phyloP scores from a whole-genome alignment of 2,113 vertebrate genomes.

The Chunga burmeisteri region DNA sequence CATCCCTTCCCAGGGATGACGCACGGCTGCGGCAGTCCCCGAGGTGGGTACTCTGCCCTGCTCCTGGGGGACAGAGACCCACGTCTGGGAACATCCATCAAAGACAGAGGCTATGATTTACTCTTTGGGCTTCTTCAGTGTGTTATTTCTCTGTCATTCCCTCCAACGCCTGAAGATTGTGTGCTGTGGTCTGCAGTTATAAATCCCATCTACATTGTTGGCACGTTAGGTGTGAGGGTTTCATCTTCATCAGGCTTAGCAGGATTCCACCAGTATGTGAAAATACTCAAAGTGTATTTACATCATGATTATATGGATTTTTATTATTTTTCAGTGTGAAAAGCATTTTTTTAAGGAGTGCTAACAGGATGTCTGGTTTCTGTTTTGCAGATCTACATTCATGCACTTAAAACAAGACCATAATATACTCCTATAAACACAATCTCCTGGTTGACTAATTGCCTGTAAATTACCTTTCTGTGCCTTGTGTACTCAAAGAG shows the following conservation, averaged over 20 bases:
- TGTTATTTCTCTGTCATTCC: neutral
- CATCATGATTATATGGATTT: neutral
- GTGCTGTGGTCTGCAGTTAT: neutral
- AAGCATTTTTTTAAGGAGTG: neutral
- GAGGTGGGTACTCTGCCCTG: neutral
- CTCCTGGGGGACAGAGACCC: neutral
- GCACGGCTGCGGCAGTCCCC: rapidly evolving
- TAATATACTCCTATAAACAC: neutral
- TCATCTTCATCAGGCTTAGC: neutral
- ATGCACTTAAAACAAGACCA: neutral
- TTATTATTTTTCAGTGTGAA: neutral
- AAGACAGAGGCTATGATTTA: neutral
- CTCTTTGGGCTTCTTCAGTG: neutral
- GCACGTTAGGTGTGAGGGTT: neutral
- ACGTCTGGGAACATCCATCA: rapidly evolving
- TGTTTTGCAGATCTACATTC: neutral
- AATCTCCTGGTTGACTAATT: neutral
- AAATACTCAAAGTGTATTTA: neutral
- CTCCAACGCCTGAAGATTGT: neutral
- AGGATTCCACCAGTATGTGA: neutral
- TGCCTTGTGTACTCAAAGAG: neutral
- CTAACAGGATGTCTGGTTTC: neutral
- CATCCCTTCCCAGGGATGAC: neutral
- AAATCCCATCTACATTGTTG: neutral
- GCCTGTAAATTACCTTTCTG: neutral